Evolutionary conservation across 2,797 vertebrate species (phyloP), one percentile per base, ranked within the genome.

Genomic region (Falco columbarius): DNA sequence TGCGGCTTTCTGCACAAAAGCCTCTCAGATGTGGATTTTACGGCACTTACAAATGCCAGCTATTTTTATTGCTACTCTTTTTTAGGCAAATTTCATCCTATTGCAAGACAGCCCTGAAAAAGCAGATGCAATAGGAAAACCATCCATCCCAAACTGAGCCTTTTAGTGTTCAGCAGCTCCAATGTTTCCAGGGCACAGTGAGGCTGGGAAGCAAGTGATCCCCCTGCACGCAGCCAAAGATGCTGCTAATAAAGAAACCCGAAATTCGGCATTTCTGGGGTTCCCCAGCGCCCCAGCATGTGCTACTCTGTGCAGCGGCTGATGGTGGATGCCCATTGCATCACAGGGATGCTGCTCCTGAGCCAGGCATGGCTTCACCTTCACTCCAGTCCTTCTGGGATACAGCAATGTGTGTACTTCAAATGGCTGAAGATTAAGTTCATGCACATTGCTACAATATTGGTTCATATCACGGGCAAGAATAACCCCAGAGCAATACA

Each of bases 131-230:
- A 29, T 2, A 4, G 13, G 73, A 71, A 86, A 65, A 36, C 2
- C 19, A 14, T 16, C 16, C 74, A 42, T 8, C 61, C 40, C 58
- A 3, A 44, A 32, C 46, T 6, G n/a, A 73, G 23, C 26, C 22
- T 13, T 47, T 49, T 30, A 17, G 42, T 0, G 22, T 1, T 14
- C 62, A 71, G 54, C 29, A 68, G 42, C n/a, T 79, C 70, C 6
- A 10, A 9, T 1, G 24, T 12, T 86, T 26, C 54, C 42, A 51
- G 52, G 54, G 67, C n/a, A 79, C 0, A 0, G 72, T 0, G 1
- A 86, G 52, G 73, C 46, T 56, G 54, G 54, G 72, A 80, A 75
- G 29, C 51, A 26, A n/a, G 4, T 3, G 7, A 80, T 27, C 6
- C 4, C 63, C 26, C 54, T 15, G 32, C 32, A 51, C 0, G 0